Percentiles rank a stretch among this genome's conserved stretches.
These are phyloP conservation scores for Campoletis sonorensis DNA, from an alignment of 1,140 invertebrate species.

Conservation along the genomic window DNA sequence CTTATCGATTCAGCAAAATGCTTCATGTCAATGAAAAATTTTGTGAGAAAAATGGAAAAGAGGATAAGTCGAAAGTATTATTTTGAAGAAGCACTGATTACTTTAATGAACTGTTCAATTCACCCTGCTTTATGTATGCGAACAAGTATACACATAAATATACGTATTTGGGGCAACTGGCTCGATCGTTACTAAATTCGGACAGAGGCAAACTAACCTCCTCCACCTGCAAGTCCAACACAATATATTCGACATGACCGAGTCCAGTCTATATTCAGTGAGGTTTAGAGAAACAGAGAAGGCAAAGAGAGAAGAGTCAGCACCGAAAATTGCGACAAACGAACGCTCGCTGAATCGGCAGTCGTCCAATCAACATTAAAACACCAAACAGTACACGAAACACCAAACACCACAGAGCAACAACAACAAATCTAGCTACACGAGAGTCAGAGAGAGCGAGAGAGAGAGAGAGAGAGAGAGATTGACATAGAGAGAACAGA, in stretches of 20 bases:
- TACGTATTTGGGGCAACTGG: not conserved
- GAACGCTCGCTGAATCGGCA: slow-evolving; percentile 73
- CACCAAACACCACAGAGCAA: slow-evolving; percentile 66
- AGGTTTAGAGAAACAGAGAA: not conserved
- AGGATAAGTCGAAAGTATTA: too few species aligned
- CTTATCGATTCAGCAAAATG: too few species aligned
- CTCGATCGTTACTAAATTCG: slow-evolving; percentile 27
- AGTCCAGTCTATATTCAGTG: not conserved
- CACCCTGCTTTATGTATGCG: too few species aligned
- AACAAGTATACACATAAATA: not conserved
- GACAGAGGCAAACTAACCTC: slow-evolving; percentile 18
- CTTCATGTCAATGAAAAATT: too few species aligned
- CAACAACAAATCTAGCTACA: slow-evolving; percentile 59
- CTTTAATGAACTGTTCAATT: too few species aligned
- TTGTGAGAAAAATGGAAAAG: too few species aligned
- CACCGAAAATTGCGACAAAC: slow-evolving; percentile 69
- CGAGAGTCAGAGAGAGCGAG: slow-evolving; percentile 27
- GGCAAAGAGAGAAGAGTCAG: slow-evolving; percentile 19
- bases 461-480: slow-evolving; percentile 67
- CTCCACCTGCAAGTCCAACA: not conserved
- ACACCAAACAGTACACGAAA: slow-evolving; percentile 68
- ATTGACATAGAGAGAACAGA: slow-evolving; percentile 69
- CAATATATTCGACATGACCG: not conserved
- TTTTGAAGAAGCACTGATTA: too few species aligned
- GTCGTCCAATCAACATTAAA: slow-evolving; percentile 76